Conservation (phyloP, 2,113 vertebrate species). For the Pipra filicauda region DNA sequence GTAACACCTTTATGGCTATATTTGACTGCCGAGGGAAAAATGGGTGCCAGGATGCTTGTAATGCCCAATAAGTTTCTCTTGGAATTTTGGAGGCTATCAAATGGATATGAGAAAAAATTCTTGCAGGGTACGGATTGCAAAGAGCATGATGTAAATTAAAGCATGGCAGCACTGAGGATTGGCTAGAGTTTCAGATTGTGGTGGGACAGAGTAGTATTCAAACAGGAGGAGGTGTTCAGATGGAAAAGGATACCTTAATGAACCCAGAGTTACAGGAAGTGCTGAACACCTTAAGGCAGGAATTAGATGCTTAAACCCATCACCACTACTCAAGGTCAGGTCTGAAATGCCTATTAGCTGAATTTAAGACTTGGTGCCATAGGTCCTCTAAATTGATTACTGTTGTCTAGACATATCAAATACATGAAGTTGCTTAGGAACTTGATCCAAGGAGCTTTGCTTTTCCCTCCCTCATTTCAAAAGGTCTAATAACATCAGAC, state of each 20-base stretch:
- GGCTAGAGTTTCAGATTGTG: neutral
- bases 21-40: neutral
- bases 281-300: neutral
- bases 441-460: neutral
- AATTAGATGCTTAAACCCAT: neutral
- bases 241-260: neutral
- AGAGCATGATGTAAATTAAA: neutral
- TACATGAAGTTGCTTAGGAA: neutral
- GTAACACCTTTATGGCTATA: slow-evolving; percentile 47
- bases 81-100: neutral
- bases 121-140: neutral
- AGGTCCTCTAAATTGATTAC: neutral
- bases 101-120: neutral
- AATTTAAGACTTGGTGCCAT: neutral
- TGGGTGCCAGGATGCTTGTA: neutral
- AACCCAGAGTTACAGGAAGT: neutral
- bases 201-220: neutral
- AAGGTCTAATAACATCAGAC: neutral
- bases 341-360: neutral
- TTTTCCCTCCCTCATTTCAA: neutral
- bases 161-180: neutral
- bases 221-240: neutral
- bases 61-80: neutral
- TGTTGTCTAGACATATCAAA: neutral
- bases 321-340: neutral